These are phyloP conservation scores for Strix aluco DNA, from an alignment of 2,113 vertebrate species.

Conservation along the genomic window DNA sequence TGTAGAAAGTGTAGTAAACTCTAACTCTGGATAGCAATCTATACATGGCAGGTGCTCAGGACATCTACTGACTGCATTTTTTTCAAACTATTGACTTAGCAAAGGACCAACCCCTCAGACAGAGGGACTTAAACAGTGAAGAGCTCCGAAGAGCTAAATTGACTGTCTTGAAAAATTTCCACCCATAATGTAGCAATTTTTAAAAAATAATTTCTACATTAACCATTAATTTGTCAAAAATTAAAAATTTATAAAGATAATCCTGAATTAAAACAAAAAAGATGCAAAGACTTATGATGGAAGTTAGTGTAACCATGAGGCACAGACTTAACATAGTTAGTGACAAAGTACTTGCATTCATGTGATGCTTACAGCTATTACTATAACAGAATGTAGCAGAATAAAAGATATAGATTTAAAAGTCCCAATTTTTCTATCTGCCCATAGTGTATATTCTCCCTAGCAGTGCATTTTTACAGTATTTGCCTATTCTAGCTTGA, in stretches of 20 bases:
- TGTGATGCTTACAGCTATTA: not conserved
- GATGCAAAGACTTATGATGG: not conserved
- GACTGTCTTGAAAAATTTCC: not conserved
- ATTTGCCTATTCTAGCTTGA: not conserved
- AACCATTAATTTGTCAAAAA: not conserved
- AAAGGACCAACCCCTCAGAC: not conserved
- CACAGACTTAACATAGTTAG: not conserved
- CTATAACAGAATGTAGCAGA: not conserved
- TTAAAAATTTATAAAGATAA: not conserved
- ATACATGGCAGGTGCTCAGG: not conserved
- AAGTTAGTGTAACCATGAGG: not conserved
- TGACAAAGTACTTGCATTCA: not conserved
- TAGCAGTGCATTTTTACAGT: not conserved
- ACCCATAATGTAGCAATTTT: not conserved
- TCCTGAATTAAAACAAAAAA: not conserved
- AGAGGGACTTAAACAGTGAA: not conserved
- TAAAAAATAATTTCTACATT: not conserved
- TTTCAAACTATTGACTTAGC: not conserved
- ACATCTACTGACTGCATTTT: not conserved
- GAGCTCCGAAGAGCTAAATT: not conserved
- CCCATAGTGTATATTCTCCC: not conserved
- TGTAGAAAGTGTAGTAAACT: not conserved
- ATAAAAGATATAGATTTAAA: not conserved
- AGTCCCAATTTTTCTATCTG: not conserved
- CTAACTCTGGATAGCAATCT: not conserved